Evolutionary conservation across 2,888 invertebrate genomes (phyloP), one percentile per base, ranked within the genome.

Genomic region (Tenthredo notha): DNA sequence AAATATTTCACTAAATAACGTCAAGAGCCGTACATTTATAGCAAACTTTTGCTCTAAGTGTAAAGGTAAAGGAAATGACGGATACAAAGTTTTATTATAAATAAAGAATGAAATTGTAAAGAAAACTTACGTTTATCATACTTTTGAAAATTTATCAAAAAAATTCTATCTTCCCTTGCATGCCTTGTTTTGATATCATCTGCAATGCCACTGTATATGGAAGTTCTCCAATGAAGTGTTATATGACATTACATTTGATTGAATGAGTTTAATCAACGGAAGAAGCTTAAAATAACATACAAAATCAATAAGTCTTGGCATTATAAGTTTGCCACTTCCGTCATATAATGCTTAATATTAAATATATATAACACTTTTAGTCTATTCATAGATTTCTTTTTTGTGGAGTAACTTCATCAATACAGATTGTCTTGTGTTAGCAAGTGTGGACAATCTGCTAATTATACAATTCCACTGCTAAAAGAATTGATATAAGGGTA

Each of bases 201-300:
- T 61, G 40, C 61, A 61, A 61, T 80, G 80, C 61, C 80, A 80
- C 80, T 80, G 80, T 61, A 80, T 61, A 80, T 58, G 40, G 61
- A 80, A 80, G 80, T 61, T 80, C 40, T 61, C 58, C 40, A 40
- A 37, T 61, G 18, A 80, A 80, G 80, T 40, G 80, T 80, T 80
- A 25, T 61, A 61, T 40, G 37, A 12, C 80, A 18, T 12, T 15
- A 21, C 3, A 2, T 40, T 40, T 21, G 21, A n/a, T 40, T 7
- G 37, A 77, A 47, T 29, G 18, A 33, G 15, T 29, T 47, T 12
- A 47, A 43, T 74, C 12, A 15, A 10, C 2, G 10, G 18, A 43
- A 47, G 18, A 75, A 75, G 1, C 25, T 47, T 18, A 25, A 75
- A n/a, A 21, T 21, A 43, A 29, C 3, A 47, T 25, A 33, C 18